Evolutionary conservation across 1,140 invertebrate species (phyloP), one percentile per base, ranked within the genome.

Genomic region (Heterodera schachtii): DNA sequence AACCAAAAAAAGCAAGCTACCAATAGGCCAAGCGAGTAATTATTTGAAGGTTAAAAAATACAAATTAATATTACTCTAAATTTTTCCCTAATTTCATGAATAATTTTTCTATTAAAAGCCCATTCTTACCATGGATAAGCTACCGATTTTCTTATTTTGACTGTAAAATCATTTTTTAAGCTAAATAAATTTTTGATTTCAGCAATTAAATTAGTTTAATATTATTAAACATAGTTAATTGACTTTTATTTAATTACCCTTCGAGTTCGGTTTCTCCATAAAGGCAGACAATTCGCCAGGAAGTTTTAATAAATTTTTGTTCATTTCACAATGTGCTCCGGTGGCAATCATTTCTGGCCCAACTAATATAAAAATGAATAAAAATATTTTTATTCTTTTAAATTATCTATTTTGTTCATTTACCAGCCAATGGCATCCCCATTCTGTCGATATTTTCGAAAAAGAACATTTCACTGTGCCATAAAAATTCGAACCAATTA

Each of bases 221-320:
- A 31, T 31, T 31, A 31, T 74, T 41, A 49, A 74, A 74, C 31
- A 21, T 46, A 74, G 44, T 46, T 52, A 11, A 8, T 52, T 52
- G 49, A 52, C 49, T 11, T 6, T 11, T 52, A 11, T 11, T 31
- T 31, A 31, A 31, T 52, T 8, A 52, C 84, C 84, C 77, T 57
- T 67, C 43, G 79, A 80, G 31, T 80, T 41, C 21, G 43, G 11
- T 3, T 80, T 69, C n/a, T 80, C 75, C 41, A 80, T 78, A 75
- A 80, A 80, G 3, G 21, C 9, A 41, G n/a, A 21, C 19, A 80
- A 78, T 44, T 80, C 76, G 31, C 47, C 31, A 4, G 70, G 70
- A 49, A 80, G 46, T 57, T 69, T 19, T 21, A 0, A 1, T 19
- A 67, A 41, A 11, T 3, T 60, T 73, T 78, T 43, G 69, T 47